These are phyloP conservation scores for Trichopoda pennipes DNA, from an alignment of 2,888 invertebrate species.

Conservation along the genomic window DNA sequence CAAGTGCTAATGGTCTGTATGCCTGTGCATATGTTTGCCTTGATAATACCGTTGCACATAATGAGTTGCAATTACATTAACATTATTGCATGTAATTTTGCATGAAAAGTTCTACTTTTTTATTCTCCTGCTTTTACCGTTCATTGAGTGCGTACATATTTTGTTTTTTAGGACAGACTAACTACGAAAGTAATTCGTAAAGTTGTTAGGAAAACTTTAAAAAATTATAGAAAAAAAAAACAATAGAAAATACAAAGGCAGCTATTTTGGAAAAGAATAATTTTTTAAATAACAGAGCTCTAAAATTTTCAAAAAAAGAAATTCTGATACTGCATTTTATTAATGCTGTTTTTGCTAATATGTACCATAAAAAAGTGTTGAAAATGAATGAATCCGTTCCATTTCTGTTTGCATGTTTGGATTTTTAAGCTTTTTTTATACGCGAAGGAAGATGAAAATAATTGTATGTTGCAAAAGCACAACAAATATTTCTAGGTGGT, in stretches of 20 bases:
- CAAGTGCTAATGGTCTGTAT: neutral
- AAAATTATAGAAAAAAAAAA: neutral
- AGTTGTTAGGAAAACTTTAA: neutral
- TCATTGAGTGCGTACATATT: constrained; percentile 24
- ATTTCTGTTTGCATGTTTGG: constrained; percentile 27
- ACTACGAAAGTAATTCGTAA: neutral
- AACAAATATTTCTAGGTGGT: constrained; percentile 63
- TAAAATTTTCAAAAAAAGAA: neutral
- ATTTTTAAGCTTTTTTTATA: constrained; percentile 16
- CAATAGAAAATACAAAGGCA: neutral
- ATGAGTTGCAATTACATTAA: constrained; percentile 72
- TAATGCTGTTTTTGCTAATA: constrained; percentile 27
- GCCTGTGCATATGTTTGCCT: constrained; percentile 25
- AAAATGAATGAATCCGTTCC: constrained; percentile 31
- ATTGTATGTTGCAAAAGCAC: constrained; percentile 45
- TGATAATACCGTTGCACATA: constrained; percentile 67
- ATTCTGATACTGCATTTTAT: neutral
- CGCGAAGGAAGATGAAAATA: constrained; percentile 42
- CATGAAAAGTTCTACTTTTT: constrained; percentile 60
- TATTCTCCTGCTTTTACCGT: constrained; percentile 46
- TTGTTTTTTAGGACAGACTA: constrained; percentile 7
- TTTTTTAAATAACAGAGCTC: too few species aligned
- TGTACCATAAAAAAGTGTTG: constrained; percentile 51
- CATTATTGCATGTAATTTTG: constrained; percentile 69
- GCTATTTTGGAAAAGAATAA: too few species aligned